Evolutionary conservation across 2,113 vertebrate genomes (phyloP).

Genomic region (Microtus oregoni): DNA sequence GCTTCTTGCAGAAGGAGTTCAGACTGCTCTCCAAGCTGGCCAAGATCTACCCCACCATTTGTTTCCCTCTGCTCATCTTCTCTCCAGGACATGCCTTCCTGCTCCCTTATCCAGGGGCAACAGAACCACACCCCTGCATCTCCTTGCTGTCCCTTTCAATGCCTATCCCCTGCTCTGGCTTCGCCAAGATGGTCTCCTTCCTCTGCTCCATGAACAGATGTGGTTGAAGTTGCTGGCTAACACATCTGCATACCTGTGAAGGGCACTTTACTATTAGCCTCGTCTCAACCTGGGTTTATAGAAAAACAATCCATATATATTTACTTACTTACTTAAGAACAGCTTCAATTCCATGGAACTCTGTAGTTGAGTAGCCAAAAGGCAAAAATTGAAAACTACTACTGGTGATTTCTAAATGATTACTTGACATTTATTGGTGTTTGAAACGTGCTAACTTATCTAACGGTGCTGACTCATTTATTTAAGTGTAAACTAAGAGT

Average conservation of each 20-base stretch:
- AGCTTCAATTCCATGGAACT: conserved; percentile 4
- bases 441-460: conserved; percentile 4
- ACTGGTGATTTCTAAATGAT: background rate
- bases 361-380: background rate
- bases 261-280: background rate
- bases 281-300: background rate
- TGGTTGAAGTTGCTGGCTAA: background rate
- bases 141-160: conserved; percentile 9
- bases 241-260: background rate
- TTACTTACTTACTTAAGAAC: background rate
- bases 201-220: background rate
- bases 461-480: background rate
- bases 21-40: background rate
- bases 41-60: background rate
- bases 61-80: background rate
- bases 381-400: background rate
- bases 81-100: background rate
- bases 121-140: background rate
- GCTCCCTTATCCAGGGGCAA: background rate
- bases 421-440: background rate
- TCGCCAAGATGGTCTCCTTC: background rate
- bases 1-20: background rate
- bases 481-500: conserved; percentile 1
- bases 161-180: background rate
- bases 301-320: background rate